Base-by-base conservation (phyloP, 2,113 vertebrate species). In the Spheniscus mendiculus region DNA sequence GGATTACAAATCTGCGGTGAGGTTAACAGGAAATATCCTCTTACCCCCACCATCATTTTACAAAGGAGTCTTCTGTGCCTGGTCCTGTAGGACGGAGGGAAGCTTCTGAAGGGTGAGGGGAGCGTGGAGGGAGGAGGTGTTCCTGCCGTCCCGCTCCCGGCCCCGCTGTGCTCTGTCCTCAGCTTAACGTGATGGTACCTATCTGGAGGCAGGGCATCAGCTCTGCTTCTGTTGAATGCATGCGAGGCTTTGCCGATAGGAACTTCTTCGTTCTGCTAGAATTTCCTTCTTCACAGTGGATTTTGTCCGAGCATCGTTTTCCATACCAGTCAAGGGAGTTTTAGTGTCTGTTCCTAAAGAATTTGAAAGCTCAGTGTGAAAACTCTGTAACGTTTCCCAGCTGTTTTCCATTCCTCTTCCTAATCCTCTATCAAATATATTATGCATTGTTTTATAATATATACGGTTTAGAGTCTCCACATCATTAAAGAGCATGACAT, bases 1-100 rank as follows among this genome's bases (percentile, higher is more conserved):
- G 91, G 90, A 71, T 90, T 84, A 59, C 32, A 70, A 45, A 62
- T 87, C 52, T 72, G 94, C 8, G 34, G 45, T 2, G 53, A 76
- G 83, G 66, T 50, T 84, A 47, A 70, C 94, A 77, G 63, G 95
- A 97, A 96, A 96, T 95, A 95, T 93, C 90, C 93, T 73, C 89
- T 94, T 76, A 80, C 89, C 78, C 89, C 81, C 85, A 69, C 53
- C 34, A 10, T 3, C 20, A 4, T 27, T 29, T 66, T 18, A 81
- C 67, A 93, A 89, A 72, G 90, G 85, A 7, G 56, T 30, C 21
- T 52, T 73, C 76, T 91, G 90, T 90, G 77, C 90, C 53, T 4
- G 4, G 52, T 87, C 53, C 83, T 26, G n/a, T 19, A 72, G 83
- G 56, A 5, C 3, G n/a, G 34, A 32, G 88, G 45, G 70, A 32